A percentile compares a stretch with the other conserved stretches of the same genome.
Conservation (phyloP, 2,888 invertebrate genomes). For the Leptarthrus brevirostris region DNA sequence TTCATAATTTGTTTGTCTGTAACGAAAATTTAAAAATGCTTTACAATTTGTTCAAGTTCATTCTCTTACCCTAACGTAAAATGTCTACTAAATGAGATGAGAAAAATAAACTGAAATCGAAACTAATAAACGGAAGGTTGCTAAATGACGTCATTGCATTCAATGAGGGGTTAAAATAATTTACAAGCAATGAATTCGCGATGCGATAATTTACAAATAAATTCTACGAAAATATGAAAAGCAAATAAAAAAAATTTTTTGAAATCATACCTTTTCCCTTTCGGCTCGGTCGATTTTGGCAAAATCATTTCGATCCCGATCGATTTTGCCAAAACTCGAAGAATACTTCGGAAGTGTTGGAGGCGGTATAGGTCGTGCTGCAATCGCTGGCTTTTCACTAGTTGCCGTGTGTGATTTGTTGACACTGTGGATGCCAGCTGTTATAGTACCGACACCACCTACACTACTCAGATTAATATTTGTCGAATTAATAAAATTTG, state of each 20-base stretch:
- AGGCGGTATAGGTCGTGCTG: conserved; percentile 78
- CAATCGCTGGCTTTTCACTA: conserved; percentile 64
- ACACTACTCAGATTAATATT: conserved; percentile 58
- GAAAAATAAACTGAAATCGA: not conserved
- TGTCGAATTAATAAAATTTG: conserved; percentile 58
- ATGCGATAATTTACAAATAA: not conserved
- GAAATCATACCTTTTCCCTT: conserved; percentile 59
- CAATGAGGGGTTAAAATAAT: not conserved
- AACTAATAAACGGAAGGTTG: not conserved
- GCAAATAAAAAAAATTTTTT: not conserved
- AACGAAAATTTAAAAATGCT: too few relatives aligned
- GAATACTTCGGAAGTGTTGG: conserved; percentile 84
- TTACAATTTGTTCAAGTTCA: too few relatives aligned
- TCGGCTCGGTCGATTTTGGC: conserved; percentile 59
- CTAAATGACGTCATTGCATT: conserved; percentile 48
- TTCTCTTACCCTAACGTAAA: too few relatives aligned
- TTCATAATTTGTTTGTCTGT: too few relatives aligned
- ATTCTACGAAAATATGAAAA: not conserved
- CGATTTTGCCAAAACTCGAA: conserved; percentile 78
- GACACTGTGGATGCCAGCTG: conserved; percentile 60
- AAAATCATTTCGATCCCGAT: conserved; percentile 70
- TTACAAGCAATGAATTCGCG: not conserved
- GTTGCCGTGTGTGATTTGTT: conserved; percentile 57
- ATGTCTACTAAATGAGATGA: not conserved
- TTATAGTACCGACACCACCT: conserved; percentile 55